Base-by-base conservation (phyloP, 1,140 invertebrate species). In the Holotrichia oblita region DNA sequence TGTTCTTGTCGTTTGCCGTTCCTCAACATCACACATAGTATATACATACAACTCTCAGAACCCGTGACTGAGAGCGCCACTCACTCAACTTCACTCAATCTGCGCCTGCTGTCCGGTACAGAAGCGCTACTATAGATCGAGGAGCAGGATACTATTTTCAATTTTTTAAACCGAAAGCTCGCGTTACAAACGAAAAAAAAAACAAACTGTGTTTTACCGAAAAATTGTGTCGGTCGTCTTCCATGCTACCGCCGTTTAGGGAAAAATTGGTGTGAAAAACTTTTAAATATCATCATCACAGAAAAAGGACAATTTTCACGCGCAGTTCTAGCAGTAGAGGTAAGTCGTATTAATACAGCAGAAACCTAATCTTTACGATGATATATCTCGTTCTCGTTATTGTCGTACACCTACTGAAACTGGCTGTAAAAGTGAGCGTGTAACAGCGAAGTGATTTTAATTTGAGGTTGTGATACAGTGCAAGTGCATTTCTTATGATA, bases 1-100 rank as follows among this genome's bases (percentile, higher is more conserved):
- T 79, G 79, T 79, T 76, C 77, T 80, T 69, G 61, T 69, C 61
- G 61, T 69, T 69, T 69, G 61, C 61, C 80, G 75, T 77, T 78
- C 80, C 80, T 77, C 73, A 73, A 78, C 41, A 74, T 48, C 64
- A 76, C 41, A 78, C 27, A 34, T 34, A 34, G 27, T 34, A 34
- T 34, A 81, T 76, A 78, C 24, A 82, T 76, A 80, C 64, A 78
- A 34, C 76, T 44, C 48, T 55, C 48, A 55, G 59, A 64, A 61
- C 42, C 48, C 64, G 17, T 24, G 61, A 76, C 73, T 76, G 75
- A 44, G 59, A 55, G 34, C 40, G 78, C 44, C 75, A 17, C n/a
- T 42, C 59, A 64, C 24, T 40, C 55, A 40, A 40, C 64, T 20
- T 20, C 73, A 74, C 73, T 74, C 73, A 72, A 40, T 72, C 64